Percentiles rank a stretch among this genome's conserved stretches.
phyloP scores from a whole-genome alignment of 2,888 invertebrate species.

The Cancer borealis region DNA sequence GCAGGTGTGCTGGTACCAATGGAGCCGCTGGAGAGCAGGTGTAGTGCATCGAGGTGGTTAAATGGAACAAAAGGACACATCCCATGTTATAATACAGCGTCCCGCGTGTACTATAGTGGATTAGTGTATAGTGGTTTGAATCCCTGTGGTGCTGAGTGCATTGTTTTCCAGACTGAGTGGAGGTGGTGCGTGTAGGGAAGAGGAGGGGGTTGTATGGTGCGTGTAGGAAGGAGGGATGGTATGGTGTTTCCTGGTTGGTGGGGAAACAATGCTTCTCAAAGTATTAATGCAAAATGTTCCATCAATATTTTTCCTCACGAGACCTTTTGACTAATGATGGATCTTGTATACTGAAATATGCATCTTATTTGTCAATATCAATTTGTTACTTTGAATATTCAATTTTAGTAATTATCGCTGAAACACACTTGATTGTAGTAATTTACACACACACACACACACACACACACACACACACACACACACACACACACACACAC shows the following conservation, averaged over 20 bases:
- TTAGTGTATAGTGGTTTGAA: not conserved
- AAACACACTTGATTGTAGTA: not conserved
- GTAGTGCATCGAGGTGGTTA: not conserved
- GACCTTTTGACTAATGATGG: too few species aligned
- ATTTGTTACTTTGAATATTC: not conserved
- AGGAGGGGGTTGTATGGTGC: too few species aligned
- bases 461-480: not conserved
- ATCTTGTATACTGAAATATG: too few species aligned
- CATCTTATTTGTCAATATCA: not conserved
- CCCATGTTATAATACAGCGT: not conserved
- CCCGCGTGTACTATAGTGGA: not conserved
- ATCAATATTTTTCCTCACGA: not conserved
- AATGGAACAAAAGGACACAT: not conserved
- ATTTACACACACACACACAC: constrained; percentile 14
- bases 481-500: not conserved
- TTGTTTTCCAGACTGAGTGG: not conserved
- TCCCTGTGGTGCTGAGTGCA: not conserved
- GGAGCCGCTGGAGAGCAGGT: not conserved
- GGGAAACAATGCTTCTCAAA: too few species aligned
- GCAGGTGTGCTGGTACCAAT: not conserved
- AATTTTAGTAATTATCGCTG: not conserved
- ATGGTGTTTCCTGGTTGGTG: too few species aligned
- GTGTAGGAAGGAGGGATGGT: too few species aligned
- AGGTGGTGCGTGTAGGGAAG: too few species aligned
- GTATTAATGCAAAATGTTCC: not conserved